Base-by-base conservation (phyloP, 2,113 vertebrate genomes). In the Merops nubicus region DNA sequence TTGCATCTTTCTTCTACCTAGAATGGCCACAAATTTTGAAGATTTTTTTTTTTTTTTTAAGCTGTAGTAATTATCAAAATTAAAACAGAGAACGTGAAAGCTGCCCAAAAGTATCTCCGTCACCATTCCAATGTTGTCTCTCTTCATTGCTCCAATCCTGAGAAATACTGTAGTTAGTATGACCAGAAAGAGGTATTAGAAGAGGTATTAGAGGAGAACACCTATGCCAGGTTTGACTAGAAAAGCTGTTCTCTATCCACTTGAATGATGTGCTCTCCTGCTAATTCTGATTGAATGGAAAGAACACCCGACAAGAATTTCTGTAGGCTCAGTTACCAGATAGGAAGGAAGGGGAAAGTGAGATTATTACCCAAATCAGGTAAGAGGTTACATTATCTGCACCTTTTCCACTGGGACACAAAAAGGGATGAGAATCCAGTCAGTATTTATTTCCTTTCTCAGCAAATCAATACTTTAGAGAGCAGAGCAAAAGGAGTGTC, bases 271-370 rank as follows among this genome's bases (percentile, higher is more conserved):
- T 47, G 43, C 19, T 45, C 68, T 84, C 63, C 73, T 84, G 45
- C 33, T 42, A 40, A 31, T 64, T 64, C 74, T 88, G 70, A n/a
- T 42, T 64, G 40, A 56, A 79, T 2, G 53, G 21, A 59, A 87
- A 62, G 19, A 75, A 74, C 0, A 6, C 5, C 38, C 1, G 0
- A 33, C 38, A 45, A 31, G 15, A 48, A 59, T 38, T 59, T 69
- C 51, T 53, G 34, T 36, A 40, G 17, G 28, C 48, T 62, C 90
- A 70, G 20, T 28, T 28, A 73, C 40, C 7, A 31, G 60, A 42
- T 0, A 47, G 21, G n/a, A 84, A 77, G 16, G 17, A 51, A 85
- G 6, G 6, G 34, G 26, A 65, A 72, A 65, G 15, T 1, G 2
- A 59, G 25, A 70, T 5, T 9, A 13, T 22, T 47, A 47, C 38